Evolutionary conservation across 2,113 vertebrate species (phyloP).

Genomic region (Atractosteus spatula): DNA sequence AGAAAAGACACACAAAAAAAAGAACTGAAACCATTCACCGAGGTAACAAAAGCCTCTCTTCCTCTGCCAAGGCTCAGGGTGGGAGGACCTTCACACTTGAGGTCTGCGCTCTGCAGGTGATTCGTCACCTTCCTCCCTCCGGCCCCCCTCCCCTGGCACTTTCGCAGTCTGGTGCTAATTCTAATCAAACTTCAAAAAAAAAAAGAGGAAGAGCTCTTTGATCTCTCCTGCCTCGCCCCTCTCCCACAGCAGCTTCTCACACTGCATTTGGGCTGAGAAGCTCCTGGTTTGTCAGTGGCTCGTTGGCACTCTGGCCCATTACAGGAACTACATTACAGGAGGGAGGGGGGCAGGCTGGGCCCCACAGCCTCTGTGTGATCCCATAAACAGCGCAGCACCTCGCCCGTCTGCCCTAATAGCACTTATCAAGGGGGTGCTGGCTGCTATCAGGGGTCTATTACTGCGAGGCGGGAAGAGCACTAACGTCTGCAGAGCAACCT

Average conservation of each 20-base stretch:
- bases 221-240: slow-evolving; percentile 25
- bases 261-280: background rate
- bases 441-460: slow-evolving; percentile 25
- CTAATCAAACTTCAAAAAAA: slow-evolving; percentile 21
- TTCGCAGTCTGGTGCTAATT: slow-evolving; percentile 35
- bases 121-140: background rate
- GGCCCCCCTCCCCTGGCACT: background rate
- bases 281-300: background rate
- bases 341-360: background rate
- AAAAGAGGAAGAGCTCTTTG: slow-evolving; percentile 23
- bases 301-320: slow-evolving; percentile 16
- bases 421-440: slow-evolving; percentile 23
- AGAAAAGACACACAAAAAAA: too few species aligned
- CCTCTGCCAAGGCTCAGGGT: background rate
- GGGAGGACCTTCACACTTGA: slow-evolving; percentile 2
- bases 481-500: slow-evolving; percentile 3
- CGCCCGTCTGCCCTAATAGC: slow-evolving; percentile 18
- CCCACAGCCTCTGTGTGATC: too few species aligned
- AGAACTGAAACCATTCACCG: background rate
- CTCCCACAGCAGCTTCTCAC: too few species aligned
- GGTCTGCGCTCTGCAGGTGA: slow-evolving; percentile 5
- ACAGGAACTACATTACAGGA: slow-evolving; percentile 3
- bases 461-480: background rate
- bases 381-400: too few species aligned
- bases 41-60: background rate